These are phyloP conservation scores for Macrocentrus cingulum DNA, from an alignment of 1,140 invertebrate species.

Conservation along the genomic window DNA sequence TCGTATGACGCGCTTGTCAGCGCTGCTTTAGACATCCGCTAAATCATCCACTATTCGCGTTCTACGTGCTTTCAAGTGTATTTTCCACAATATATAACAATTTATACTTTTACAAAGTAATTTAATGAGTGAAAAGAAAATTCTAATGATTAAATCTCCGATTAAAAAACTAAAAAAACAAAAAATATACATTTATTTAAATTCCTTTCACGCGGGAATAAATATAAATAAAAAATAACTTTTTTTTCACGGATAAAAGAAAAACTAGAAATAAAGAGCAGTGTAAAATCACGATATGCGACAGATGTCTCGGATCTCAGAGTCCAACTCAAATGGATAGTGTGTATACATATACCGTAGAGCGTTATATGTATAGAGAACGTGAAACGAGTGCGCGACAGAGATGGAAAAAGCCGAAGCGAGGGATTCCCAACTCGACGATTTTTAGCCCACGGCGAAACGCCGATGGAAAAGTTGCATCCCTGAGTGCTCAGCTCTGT, in stretches of 20 bases:
- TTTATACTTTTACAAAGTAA: no score
- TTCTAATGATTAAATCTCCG: no score
- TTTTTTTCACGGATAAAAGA: neutral
- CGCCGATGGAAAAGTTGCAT: slow-evolving; percentile 57
- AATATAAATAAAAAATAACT: neutral
- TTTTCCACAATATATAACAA: no score
- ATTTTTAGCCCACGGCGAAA: slow-evolving; percentile 51
- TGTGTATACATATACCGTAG: neutral
- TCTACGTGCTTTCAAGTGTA: no score
- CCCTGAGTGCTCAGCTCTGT: slow-evolving; percentile 52
- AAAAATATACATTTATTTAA: no score
- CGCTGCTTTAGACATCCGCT: neutral
- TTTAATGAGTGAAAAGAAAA: no score
- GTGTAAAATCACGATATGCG: slow-evolving; percentile 53
- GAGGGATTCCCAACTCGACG: slow-evolving; percentile 42
- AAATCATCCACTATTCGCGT: no score
- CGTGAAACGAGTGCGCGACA: neutral
- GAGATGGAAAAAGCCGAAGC: slow-evolving; percentile 21
- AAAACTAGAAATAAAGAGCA: no score
- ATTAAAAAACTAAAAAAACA: no score
- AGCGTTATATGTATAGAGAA: neutral
- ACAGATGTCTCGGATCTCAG: slow-evolving; percentile 56
- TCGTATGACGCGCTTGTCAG: neutral
- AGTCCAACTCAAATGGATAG: slow-evolving; percentile 32
- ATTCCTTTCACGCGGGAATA: no score